Base-by-base conservation (phyloP, 2,113 vertebrate genomes). In the Ptilonorhynchus violaceus region DNA sequence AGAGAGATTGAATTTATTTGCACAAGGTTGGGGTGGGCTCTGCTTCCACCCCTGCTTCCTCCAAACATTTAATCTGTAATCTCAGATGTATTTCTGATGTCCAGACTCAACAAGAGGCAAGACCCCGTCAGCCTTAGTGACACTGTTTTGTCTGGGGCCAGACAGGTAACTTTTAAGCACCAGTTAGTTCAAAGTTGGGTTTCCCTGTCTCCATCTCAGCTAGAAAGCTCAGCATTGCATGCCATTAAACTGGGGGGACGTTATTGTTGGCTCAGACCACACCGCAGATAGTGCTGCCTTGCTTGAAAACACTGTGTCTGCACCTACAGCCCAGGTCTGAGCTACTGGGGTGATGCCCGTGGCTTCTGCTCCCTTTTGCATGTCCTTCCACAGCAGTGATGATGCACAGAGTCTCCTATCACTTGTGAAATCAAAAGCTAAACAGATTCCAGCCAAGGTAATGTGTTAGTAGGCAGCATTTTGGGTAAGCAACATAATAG, bases 341-440 rank as follows among this genome's bases (percentile, higher is more conserved):
- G 49, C 42, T 15, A 30, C 16, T 4, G 1, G 20, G 4, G 7
- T 42, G 27, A 47, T 88, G 30, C 23, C 27, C 1, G 0, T 19
- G 46, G 62, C n/a, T 68, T 72, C 85, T 88, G 35, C 52, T 75
- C 69, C 28, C 41, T 92, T 89, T 59, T 70, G 28, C 8, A 16
- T 33, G 19, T 47, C 24, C 17, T 83, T 68, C 85, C 70, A 25
- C 25, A 60, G 70, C n/a, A 75, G 21, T n/a, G 21, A 44, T 76
- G 77, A 41, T 19, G 27, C 78, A 17, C 13, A 76, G 39, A 58
- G 39, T 18, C 37, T 78, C 47, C 52, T 79, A 85, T 53, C 11
- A 0, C 75, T 82, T 69, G 35, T 92, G 94, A 95, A 97, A 97
- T 85, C 90, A 94, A 92, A 76, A 67, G 27, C 49, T 52, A 60